Percentiles rank a stretch among this genome's conserved stretches.
phyloP scores from a whole-genome alignment of 2,888 invertebrate genomes.

The Leistus spinibarbis region DNA sequence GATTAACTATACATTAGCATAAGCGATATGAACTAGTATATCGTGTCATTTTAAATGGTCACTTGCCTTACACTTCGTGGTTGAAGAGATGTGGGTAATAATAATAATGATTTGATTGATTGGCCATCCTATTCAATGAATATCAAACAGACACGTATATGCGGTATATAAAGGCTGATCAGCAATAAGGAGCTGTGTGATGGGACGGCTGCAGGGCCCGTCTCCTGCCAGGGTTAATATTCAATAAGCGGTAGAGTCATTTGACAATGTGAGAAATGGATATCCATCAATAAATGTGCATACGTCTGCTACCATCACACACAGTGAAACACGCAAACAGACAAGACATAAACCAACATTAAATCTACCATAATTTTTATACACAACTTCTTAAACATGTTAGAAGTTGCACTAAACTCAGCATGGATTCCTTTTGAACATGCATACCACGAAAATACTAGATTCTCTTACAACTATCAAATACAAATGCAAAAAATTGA shows the following conservation, averaged over 20 bases:
- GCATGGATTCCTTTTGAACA: background rate
- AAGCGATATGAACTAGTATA: too few relatives aligned
- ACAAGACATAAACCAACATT: background rate
- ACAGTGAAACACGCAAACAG: constrained; percentile 2
- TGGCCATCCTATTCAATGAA: constrained; percentile 20
- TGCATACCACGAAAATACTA: background rate
- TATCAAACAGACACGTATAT: constrained; percentile 24
- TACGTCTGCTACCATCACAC: constrained; percentile 18
- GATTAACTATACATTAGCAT: too few relatives aligned
- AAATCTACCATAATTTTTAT: background rate
- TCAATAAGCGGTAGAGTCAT: constrained; percentile 26
- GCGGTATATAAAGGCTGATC: background rate
- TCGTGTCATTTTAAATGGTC: background rate
- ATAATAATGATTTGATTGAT: constrained; percentile 32
- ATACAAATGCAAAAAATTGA: too few relatives aligned
- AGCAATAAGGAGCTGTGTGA: background rate
- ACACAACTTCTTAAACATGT: background rate
- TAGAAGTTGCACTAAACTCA: background rate
- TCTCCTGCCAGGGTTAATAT: constrained; percentile 20
- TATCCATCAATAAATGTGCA: constrained; percentile 22
- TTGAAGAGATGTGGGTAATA: background rate
- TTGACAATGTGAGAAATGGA: constrained; percentile 32
- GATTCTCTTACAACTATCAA: background rate
- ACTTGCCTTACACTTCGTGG: background rate
- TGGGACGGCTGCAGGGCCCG: background rate